These are phyloP conservation scores for Amphiprion ocellaris DNA, from an alignment of 2,113 vertebrate genomes.

Conservation along the genomic window DNA sequence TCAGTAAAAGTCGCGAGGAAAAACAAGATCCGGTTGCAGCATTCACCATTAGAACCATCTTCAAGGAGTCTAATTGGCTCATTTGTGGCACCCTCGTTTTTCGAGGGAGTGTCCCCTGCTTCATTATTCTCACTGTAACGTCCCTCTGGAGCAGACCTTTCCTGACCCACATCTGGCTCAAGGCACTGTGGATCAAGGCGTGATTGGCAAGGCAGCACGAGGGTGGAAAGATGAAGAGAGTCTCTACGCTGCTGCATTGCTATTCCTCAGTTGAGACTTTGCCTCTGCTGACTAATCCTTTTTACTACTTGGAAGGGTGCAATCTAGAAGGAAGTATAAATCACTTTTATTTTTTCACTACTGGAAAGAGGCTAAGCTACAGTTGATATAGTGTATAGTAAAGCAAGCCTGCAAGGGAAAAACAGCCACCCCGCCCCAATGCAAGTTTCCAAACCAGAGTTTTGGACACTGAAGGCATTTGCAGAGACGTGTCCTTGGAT, in stretches of 20 bases:
- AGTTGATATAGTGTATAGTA: slow-evolving; percentile 48
- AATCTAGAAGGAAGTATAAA: slow-evolving; percentile 53
- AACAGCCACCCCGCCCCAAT: neutral
- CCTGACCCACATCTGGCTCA: slow-evolving; percentile 59
- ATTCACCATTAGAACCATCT: slow-evolving; percentile 36
- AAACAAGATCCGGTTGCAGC: slow-evolving; percentile 21
- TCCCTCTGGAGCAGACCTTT: slow-evolving; percentile 49
- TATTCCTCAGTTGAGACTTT: slow-evolving; percentile 52
- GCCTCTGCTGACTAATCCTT: slow-evolving; percentile 56
- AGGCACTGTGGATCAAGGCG: slow-evolving; percentile 14
- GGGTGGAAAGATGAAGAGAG: slow-evolving; percentile 32
- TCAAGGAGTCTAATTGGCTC: slow-evolving; percentile 60
- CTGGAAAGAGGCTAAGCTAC: slow-evolving; percentile 17
- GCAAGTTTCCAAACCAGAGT: neutral
- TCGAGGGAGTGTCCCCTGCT: slow-evolving; percentile 28
- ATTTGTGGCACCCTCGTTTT: slow-evolving; percentile 41
- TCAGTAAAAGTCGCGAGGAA: slow-evolving; percentile 5
- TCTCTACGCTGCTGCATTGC: slow-evolving; percentile 40
- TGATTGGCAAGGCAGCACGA: slow-evolving; percentile 52
- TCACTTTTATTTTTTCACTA: slow-evolving; percentile 57
- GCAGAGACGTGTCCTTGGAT: slow-evolving; percentile 39
- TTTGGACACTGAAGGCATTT: neutral
- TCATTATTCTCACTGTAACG: slow-evolving; percentile 40
- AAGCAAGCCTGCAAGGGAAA: slow-evolving; percentile 23
- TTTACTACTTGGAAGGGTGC: slow-evolving; percentile 49